Evolutionary conservation across 2,888 invertebrate genomes (phyloP).

Genomic region (Peribatodes rhomboidaria): DNA sequence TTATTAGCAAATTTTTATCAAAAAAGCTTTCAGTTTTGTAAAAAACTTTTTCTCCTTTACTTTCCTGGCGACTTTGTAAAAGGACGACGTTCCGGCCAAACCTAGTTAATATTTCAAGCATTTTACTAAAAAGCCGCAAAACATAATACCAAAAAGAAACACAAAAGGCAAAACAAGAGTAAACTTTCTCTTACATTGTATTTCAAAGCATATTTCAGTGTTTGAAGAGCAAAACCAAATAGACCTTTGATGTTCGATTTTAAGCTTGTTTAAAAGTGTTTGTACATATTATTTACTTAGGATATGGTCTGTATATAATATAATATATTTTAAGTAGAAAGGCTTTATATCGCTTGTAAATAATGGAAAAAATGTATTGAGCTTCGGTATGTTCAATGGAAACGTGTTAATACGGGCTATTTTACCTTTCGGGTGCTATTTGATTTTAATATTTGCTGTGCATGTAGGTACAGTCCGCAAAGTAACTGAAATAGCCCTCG

Average conservation of each 20-base stretch:
- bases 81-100: slow-evolving; percentile 8
- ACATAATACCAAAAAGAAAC: slow-evolving; percentile 39
- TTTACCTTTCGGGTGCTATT: slow-evolving; percentile 15
- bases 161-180: slow-evolving; percentile 33
- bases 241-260: slow-evolving; percentile 36
- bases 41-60: slow-evolving; percentile 9
- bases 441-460: slow-evolving; percentile 11
- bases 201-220: slow-evolving; percentile 43
- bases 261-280: slow-evolving; percentile 35
- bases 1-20: background rate
- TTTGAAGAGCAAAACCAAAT: slow-evolving; percentile 38
- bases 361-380: slow-evolving; percentile 47
- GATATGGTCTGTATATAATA: slow-evolving; percentile 51
- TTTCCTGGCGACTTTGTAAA: slow-evolving; percentile 21
- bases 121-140: slow-evolving; percentile 37
- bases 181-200: slow-evolving; percentile 35
- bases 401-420: slow-evolving; percentile 13
- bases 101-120: slow-evolving; percentile 28
- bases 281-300: slow-evolving; percentile 39
- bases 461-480: background rate
- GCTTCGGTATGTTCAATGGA: slow-evolving; percentile 35
- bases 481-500: slow-evolving; percentile 13
- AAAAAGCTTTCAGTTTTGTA: background rate
- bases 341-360: slow-evolving; percentile 61
- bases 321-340: slow-evolving; percentile 41